Evolutionary conservation across 2,113 vertebrate species (phyloP).

Genomic region (Coptodon bakossiorum): DNA sequence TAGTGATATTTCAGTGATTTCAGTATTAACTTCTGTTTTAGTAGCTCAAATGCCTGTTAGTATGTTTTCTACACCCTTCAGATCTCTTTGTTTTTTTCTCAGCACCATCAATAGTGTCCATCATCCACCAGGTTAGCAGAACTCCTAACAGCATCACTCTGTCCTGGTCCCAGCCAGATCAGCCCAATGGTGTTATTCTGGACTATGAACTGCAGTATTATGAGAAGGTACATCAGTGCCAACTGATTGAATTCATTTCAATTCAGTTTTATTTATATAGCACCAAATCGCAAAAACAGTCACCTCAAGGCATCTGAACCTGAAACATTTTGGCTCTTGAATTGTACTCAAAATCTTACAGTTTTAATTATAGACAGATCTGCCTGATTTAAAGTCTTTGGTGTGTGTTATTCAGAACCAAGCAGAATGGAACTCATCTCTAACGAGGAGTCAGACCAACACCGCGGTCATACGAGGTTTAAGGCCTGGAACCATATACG

Average conservation of each 20-base stretch:
- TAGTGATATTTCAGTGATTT: neutral
- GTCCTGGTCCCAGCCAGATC: slow-evolving; percentile 94
- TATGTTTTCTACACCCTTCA: neutral
- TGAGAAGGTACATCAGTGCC: slow-evolving; percentile 79
- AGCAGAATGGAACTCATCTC: slow-evolving; percentile 85
- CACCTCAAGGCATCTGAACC: neutral
- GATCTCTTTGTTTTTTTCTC: neutral
- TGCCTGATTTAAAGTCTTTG: neutral
- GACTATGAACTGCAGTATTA: slow-evolving; percentile 95
- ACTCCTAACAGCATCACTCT: slow-evolving; percentile 86
- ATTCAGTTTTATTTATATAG: neutral
- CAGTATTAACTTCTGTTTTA: neutral
- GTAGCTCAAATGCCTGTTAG: neutral
- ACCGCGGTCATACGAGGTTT: slow-evolving; percentile 83
- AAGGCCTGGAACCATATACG: slow-evolving; percentile 89
- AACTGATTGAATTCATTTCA: neutral
- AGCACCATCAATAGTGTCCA: slow-evolving; percentile 91
- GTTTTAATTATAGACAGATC: neutral
- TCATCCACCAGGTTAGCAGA: slow-evolving; percentile 94
- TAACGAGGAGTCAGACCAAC: slow-evolving; percentile 90
- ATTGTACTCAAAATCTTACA: neutral
- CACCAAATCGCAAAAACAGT: neutral
- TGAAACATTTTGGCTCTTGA: neutral
- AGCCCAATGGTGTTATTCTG: slow-evolving; percentile 92
- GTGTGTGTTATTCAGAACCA: slow-evolving; percentile 71